Percentiles rank a stretch among this genome's conserved stretches.
These are phyloP conservation scores for Neofelis nebulosa DNA, from an alignment of 2,113 vertebrate species.

Conservation along the genomic window DNA sequence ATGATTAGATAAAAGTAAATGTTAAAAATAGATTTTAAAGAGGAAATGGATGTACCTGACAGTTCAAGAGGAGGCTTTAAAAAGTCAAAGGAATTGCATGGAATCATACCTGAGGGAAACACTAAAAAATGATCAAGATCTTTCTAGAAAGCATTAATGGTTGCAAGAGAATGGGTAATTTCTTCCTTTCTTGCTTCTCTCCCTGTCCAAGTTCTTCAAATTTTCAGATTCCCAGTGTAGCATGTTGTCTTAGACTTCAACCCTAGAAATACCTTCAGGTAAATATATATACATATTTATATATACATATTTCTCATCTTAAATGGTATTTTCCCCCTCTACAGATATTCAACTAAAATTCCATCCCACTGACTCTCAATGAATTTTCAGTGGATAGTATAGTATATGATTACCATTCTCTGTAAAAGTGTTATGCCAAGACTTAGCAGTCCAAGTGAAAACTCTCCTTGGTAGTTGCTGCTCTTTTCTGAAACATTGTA, in stretches of 20 bases:
- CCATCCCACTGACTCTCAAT: not conserved
- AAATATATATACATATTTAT: not conserved
- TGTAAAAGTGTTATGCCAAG: not conserved
- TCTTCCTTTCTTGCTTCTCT: not conserved
- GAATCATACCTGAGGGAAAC: not conserved
- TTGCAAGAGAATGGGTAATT: not conserved
- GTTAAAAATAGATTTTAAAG: constrained; percentile 7
- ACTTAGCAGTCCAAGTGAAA: not conserved
- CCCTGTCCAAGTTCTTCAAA: not conserved
- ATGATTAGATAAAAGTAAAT: constrained; percentile 51
- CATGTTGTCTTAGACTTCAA: not conserved
- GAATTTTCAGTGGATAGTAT: not conserved
- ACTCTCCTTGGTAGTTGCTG: not conserved
- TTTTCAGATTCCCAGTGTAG: not conserved
- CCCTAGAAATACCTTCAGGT: not conserved
- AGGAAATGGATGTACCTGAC: not conserved
- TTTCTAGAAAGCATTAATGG: not conserved
- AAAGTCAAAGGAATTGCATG: not conserved
- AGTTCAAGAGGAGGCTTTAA: not conserved
- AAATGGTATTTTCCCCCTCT: not conserved
- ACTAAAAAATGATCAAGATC: not conserved
- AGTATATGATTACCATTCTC: not conserved
- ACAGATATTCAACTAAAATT: not conserved
- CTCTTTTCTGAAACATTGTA: not conserved
- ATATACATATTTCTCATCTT: not conserved